Conservation (phyloP, 2,888 invertebrate genomes). For the Mythimna pallens region DNA sequence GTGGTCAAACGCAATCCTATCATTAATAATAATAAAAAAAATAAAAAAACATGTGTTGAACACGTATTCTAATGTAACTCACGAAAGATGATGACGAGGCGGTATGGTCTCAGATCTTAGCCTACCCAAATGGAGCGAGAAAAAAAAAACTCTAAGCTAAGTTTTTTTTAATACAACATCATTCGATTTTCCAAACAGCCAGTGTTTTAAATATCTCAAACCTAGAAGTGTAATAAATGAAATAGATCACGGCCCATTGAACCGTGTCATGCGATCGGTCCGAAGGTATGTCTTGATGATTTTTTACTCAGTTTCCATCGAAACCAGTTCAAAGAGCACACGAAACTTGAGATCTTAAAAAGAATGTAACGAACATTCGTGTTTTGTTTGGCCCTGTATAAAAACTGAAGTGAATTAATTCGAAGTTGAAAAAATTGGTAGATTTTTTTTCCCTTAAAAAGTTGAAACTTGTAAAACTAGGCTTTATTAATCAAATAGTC, state of each 20-base stretch:
- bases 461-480: neutral
- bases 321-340: slow-evolving; percentile 88
- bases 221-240: slow-evolving; percentile 75
- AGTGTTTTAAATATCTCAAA: slow-evolving; percentile 54
- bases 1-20: too few relatives aligned
- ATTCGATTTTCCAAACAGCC: slow-evolving; percentile 44
- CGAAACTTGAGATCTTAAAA: slow-evolving; percentile 79
- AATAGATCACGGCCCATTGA: slow-evolving; percentile 78
- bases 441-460: slow-evolving; percentile 3
- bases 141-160: too few relatives aligned
- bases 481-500: neutral
- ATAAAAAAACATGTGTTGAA: too few relatives aligned
- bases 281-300: slow-evolving; percentile 76
- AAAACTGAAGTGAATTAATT: slow-evolving; percentile 49
- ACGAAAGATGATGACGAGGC: too few relatives aligned
- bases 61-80: too few relatives aligned
- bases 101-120: too few relatives aligned
- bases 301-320: slow-evolving; percentile 82
- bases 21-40: too few relatives aligned
- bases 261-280: slow-evolving; percentile 80
- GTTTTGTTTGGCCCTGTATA: slow-evolving; percentile 65
- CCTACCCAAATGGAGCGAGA: too few relatives aligned
- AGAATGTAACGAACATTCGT: slow-evolving; percentile 61
- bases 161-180: neutral
- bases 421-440: neutral